These are phyloP conservation scores for Mastomys coucha DNA, from an alignment of 2,113 vertebrate species.

Conservation along the genomic window DNA sequence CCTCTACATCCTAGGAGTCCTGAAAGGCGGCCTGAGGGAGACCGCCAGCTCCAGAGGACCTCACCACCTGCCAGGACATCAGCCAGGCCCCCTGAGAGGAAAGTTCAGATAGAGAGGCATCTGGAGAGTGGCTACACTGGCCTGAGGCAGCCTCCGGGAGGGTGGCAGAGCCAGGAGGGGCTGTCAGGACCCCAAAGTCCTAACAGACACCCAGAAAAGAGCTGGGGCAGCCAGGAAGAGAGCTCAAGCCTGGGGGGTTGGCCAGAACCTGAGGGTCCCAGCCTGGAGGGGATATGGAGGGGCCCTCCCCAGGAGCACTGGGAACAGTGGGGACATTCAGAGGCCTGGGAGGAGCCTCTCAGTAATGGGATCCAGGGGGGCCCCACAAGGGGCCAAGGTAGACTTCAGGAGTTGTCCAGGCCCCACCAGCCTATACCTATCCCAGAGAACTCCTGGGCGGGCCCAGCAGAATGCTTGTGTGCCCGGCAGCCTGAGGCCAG, in stretches of 20 bases:
- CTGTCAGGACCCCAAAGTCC: neutral
- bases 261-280: constrained; percentile 69
- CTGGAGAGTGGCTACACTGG: neutral
- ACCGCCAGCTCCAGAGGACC: constrained; percentile 18
- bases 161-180: constrained; percentile 52
- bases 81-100: constrained; percentile 64
- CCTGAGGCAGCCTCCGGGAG: neutral
- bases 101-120: neutral
- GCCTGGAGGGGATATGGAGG: constrained; percentile 38
- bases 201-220: constrained; percentile 48
- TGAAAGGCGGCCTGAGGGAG: constrained; percentile 25
- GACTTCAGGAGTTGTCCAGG: constrained; percentile 51
- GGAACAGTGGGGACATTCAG: constrained; percentile 57
- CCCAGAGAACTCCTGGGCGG: constrained; percentile 45
- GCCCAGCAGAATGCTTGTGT: constrained; percentile 6
- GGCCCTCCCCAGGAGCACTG: neutral
- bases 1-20: constrained; percentile 73
- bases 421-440: neutral
- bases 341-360: constrained; percentile 47
- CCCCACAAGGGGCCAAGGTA: neutral
- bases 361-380: neutral
- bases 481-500: neutral
- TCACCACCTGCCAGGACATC: neutral
- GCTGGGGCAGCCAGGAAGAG: constrained; percentile 62
- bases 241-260: neutral